Percentiles rank a stretch among this genome's conserved stretches.
These are phyloP conservation scores for Emmelina monodactyla DNA, from an alignment of 2,888 invertebrate genomes.

Conservation along the genomic window DNA sequence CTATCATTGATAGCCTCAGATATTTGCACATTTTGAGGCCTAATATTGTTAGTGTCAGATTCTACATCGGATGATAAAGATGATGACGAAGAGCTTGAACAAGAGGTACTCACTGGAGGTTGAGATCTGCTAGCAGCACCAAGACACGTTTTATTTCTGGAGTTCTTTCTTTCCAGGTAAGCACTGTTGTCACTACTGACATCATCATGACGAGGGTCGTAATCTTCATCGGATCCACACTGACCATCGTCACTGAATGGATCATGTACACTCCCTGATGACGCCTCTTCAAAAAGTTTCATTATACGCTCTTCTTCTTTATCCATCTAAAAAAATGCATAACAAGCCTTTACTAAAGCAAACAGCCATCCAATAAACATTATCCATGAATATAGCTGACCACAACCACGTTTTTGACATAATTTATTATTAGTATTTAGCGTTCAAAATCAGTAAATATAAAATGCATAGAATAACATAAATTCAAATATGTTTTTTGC, in stretches of 20 bases:
- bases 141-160: constrained; percentile 2
- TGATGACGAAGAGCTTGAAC: constrained; percentile 2
- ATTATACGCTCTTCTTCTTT: no score
- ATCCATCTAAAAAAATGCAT: constrained; percentile 4
- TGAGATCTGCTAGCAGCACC: constrained; percentile 4
- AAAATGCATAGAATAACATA: constrained; percentile 2
- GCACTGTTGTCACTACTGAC: constrained; percentile 5
- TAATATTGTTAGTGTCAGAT: no score
- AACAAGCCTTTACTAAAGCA: constrained; percentile 1
- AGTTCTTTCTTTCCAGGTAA: constrained; percentile 2
- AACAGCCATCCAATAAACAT: not conserved
- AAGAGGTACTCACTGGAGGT: constrained; percentile 1
- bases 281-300: constrained; percentile 4
- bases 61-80: constrained; percentile 1
- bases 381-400: constrained; percentile 2
- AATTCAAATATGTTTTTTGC: constrained; percentile 1
- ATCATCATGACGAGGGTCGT: constrained; percentile 2
- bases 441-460: constrained; percentile 4
- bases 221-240: constrained; percentile 4
- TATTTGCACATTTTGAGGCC: no score
- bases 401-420: constrained; percentile 3
- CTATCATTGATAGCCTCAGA: constrained; percentile 2
- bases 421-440: not conserved
- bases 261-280: not conserved
- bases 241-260: constrained; percentile 6